These are phyloP conservation scores for Bombus confusus DNA, from an alignment of 1,140 invertebrate species.

Conservation along the genomic window DNA sequence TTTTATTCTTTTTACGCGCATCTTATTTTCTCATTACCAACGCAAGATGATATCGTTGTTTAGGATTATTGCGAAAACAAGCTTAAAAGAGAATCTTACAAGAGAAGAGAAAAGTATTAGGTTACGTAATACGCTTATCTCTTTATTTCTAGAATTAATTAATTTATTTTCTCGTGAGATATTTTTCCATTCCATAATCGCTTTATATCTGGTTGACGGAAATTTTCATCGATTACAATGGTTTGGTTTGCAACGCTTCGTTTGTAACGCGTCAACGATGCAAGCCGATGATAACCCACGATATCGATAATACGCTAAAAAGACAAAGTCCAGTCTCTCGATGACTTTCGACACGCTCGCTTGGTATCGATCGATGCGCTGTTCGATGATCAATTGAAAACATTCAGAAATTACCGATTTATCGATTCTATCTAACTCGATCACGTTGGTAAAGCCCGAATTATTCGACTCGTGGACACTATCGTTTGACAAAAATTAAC, in stretches of 20 bases:
- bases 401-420: not conserved
- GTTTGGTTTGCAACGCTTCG: too few relatives aligned
- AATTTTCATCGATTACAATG: too few relatives aligned
- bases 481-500: not conserved
- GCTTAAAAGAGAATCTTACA: not conserved
- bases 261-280: not conserved
- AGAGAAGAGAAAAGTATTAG: too few relatives aligned
- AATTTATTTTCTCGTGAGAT: too few relatives aligned
- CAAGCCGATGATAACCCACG: not conserved
- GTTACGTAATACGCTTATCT: accelerated
- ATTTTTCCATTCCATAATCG: too few relatives aligned
- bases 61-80: not conserved
- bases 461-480: not conserved
- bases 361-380: not conserved
- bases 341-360: not conserved
- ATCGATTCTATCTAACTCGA: too few relatives aligned
- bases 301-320: not conserved
- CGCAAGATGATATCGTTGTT: not conserved
- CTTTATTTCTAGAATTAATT: not conserved
- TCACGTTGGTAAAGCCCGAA: not conserved
- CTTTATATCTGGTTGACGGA: too few relatives aligned
- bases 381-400: not conserved
- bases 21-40: not conserved
- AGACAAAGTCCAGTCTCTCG: not conserved
- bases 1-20: not conserved